Evolutionary conservation across 35 echinoderm and acorn worm genomes (phyloP).

Genomic region (Anneissia japonica): DNA sequence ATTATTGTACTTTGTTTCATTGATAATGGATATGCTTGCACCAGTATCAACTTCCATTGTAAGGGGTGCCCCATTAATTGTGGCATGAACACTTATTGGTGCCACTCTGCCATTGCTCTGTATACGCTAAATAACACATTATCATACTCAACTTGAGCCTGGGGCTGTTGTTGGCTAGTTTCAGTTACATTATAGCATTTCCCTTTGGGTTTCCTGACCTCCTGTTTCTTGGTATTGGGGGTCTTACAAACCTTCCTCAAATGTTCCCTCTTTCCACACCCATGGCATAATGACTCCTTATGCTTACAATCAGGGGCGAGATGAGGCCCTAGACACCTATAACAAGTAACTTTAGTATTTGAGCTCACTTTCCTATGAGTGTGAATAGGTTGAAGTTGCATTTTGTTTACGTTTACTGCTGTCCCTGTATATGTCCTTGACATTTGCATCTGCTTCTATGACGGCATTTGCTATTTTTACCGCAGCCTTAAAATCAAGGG

Average conservation of each 20-base stretch:
- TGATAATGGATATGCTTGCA: slow-evolving; percentile 12
- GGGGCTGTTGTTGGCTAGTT: background rate
- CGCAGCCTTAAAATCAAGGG: background rate
- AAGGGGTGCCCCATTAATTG: background rate
- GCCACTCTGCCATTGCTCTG: background rate
- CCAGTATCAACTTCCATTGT: slow-evolving; percentile 32
- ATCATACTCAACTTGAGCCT: background rate
- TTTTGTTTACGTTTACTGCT: slow-evolving; percentile 5
- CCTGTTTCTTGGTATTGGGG: background rate
- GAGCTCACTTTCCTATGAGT: background rate
- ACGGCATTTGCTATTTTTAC: background rate
- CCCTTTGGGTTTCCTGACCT: background rate
- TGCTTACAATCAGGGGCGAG: background rate
- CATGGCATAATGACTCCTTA: too few relatives aligned
- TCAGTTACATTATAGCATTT: slow-evolving; percentile 5
- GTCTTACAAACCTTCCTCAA: background rate
- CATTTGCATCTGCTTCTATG: background rate
- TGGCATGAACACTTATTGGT: slow-evolving; percentile 8
- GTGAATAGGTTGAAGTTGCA: background rate
- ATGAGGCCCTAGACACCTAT: background rate
- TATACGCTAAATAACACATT: background rate
- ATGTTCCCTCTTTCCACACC: slow-evolving; percentile 18
- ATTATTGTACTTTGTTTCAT: background rate
- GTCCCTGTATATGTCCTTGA: slow-evolving; percentile 1
- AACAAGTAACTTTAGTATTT: too few relatives aligned